Evolutionary conservation across 2,888 invertebrate genomes (phyloP).

Genomic region (Microctonus brassicae): DNA sequence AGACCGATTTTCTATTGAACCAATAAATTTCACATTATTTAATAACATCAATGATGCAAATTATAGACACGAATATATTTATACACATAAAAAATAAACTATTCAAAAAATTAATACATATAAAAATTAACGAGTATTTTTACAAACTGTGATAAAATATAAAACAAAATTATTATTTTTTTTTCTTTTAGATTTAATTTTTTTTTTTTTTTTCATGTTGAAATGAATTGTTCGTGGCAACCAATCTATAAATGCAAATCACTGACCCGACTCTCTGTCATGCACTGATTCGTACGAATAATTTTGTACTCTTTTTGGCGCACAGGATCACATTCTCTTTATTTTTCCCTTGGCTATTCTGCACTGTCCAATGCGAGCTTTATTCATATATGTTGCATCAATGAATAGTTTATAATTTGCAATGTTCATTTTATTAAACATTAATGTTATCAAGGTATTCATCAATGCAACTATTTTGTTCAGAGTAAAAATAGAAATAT

Average conservation of each 20-base stretch:
- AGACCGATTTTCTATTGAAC: slow-evolving; percentile 67
- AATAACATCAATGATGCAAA: background rate
- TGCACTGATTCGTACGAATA: background rate
- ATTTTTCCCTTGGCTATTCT: background rate
- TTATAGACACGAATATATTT: too few relatives aligned
- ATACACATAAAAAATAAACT: too few relatives aligned
- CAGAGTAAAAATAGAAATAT: too few relatives aligned
- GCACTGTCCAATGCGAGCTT: background rate
- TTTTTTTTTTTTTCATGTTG: background rate
- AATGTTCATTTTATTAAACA: background rate
- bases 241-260: background rate
- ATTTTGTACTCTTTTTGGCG: background rate
- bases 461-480: too few relatives aligned
- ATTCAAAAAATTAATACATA: too few relatives aligned
- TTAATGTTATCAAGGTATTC: too few relatives aligned
- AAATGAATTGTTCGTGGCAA: background rate
- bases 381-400: background rate
- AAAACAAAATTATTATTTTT: too few relatives aligned
- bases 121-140: too few relatives aligned
- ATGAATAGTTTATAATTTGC: background rate
- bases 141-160: background rate
- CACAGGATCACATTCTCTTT: background rate
- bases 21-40: slow-evolving; percentile 64
- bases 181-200: too few relatives aligned
- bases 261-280: background rate